Percentiles rank a stretch among this genome's conserved stretches.
phyloP scores from a whole-genome alignment of 2,113 vertebrate species.

The Pelmatolapia mariae region DNA sequence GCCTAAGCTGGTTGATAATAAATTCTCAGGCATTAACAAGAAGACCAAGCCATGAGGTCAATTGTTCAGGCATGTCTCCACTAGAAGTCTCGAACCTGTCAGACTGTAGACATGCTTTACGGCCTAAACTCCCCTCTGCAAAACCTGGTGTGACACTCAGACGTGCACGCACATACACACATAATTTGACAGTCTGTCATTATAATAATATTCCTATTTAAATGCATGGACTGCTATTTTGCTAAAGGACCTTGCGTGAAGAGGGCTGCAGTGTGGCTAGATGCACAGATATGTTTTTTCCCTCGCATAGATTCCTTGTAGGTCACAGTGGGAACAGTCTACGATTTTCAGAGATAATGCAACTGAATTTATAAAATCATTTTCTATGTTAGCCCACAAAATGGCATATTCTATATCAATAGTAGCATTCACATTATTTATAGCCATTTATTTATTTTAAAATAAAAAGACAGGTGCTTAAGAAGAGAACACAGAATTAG shows the following conservation, averaged over 20 bases:
- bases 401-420: not conserved
- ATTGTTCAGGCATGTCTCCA: conserved; percentile 45
- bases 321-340: conserved; percentile 7
- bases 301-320: not conserved
- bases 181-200: conserved; percentile 69
- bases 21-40: conserved; percentile 49
- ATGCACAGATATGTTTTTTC: conserved; percentile 14
- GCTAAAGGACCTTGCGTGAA: conserved; percentile 71
- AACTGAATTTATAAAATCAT: not conserved
- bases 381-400: not conserved
- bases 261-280: conserved; percentile 29
- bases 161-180: not conserved
- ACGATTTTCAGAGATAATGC: conserved; percentile 9
- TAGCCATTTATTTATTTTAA: not conserved
- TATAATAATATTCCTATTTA: conserved; percentile 98
- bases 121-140: conserved; percentile 25
- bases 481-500: no score
- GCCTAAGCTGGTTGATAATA: conserved; percentile 32
- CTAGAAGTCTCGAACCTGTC: conserved; percentile 42
- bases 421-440: not conserved
- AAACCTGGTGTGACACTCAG: conserved; percentile 3
- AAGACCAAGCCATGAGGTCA: conserved; percentile 48
- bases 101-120: conserved; percentile 55
- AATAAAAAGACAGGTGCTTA: no score
- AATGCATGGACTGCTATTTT: conserved; percentile 92